Base-by-base conservation (phyloP, 1,140 invertebrate species). In the Polypedilum vanderplanki region DNA sequence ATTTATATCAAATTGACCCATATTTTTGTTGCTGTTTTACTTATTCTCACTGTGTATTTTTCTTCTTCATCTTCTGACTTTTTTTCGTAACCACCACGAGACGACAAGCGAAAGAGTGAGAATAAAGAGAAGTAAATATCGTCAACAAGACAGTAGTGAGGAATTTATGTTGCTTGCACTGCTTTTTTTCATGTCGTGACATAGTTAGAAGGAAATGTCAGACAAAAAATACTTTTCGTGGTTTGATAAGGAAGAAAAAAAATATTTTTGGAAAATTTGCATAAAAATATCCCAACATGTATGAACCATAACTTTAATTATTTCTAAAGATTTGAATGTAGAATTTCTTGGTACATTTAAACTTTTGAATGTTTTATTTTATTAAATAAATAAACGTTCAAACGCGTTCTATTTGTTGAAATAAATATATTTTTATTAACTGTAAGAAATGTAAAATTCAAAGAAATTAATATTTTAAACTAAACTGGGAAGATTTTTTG, bases 1-100 rank as follows among this genome's bases (percentile, higher is more conserved):
- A 57, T 57, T 57, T 57, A 57, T 22, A 70, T 70, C 65, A 70
- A 70, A 70, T 70, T 70, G 65, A 70, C 65, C 65, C 20, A 70
- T 70, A 70, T 70, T 33, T 33, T 70, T 70, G 65, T 70, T 57
- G 46, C 46, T 57, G 65, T 70, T 70, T 70, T 70, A 70, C 65
- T 70, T 57, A 15, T 33, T 33, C 24, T 33, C 24, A 3, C 24
- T 33, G n/a, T n/a, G n/a, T n/a, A n/a, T n/a, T 33, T 33, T 33
- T 33, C 24, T 33, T 33, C 24, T 33, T 33, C n/a, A 3, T 57
- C 46, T 57, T 57, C n/a, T n/a, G n/a, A n/a, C n/a, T 17, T 57
- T 17, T 12, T 57, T 57, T 57, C 46, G 46, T 57, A 57, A 57
- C 10, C 1, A 57, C 10, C 10, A 33, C 24, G 24, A 33, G 24